Percentiles rank a stretch among this genome's conserved stretches.
Conservation (phyloP, 1,140 invertebrate species). For the Hesperophylax magnus region DNA sequence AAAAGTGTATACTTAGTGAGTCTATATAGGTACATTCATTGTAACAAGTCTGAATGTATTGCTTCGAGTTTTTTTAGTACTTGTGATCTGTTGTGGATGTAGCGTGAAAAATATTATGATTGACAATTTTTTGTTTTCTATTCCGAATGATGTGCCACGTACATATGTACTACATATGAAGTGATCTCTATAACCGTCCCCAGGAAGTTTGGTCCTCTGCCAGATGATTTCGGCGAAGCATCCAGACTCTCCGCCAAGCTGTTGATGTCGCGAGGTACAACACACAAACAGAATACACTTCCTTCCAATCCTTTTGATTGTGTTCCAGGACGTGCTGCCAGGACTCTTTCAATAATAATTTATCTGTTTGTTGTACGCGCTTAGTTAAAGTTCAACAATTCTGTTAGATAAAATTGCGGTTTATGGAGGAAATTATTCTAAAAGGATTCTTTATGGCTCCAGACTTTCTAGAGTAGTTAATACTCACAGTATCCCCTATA, state of each 20-base stretch:
- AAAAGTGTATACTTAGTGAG: too few relatives aligned
- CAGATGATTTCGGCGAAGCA: conserved; percentile 20
- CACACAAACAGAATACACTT: neutral
- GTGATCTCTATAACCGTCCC: conserved; percentile 17
- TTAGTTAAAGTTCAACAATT: too few relatives aligned
- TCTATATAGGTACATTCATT: too few relatives aligned
- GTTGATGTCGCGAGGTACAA: conserved; percentile 9
- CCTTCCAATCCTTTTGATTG: conserved; percentile 5
- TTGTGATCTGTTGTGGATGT: too few relatives aligned
- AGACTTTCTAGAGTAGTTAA: too few relatives aligned
- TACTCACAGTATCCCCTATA: too few relatives aligned
- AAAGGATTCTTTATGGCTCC: too few relatives aligned
- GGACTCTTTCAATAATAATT: neutral
- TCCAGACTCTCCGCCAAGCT: conserved; percentile 7
- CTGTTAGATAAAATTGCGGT: too few relatives aligned
- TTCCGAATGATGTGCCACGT: conserved; percentile 7
- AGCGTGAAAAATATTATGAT: neutral
- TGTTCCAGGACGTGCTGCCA: neutral
- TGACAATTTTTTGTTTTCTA: conserved; percentile 10
- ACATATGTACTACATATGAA: neutral
- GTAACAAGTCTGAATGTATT: too few relatives aligned
- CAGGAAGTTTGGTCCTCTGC: conserved; percentile 28
- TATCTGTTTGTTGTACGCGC: neutral
- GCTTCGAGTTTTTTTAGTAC: too few relatives aligned
- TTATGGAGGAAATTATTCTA: too few relatives aligned